Conservation (phyloP, 2,888 invertebrate genomes). For the Xanthorhoe spadicearia region DNA sequence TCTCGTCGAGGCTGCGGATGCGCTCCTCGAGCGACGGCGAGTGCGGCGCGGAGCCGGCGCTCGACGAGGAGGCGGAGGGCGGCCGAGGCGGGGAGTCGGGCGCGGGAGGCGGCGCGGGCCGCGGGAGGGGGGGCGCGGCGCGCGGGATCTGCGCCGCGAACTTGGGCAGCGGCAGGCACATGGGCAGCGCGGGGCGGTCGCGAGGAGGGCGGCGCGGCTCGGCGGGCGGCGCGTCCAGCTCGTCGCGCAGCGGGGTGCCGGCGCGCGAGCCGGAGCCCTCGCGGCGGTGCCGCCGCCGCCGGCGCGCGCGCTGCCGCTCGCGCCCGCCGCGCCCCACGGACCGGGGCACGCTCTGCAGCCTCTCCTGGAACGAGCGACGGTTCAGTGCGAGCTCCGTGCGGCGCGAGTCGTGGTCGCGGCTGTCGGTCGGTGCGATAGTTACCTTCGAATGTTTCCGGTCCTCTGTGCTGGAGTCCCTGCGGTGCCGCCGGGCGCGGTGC, state of each 20-base stretch:
- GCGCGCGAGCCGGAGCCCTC: constrained; percentile 84
- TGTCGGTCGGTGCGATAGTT: constrained; percentile 11
- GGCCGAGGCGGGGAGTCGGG: constrained; percentile 88
- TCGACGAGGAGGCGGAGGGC: constrained; percentile 90
- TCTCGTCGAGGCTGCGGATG: constrained; percentile 96
- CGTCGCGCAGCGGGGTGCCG: constrained; percentile 84
- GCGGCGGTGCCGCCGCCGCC: constrained; percentile 80
- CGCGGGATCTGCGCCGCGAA: constrained; percentile 90
- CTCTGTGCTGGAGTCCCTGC: constrained; percentile 91
- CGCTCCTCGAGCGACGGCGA: constrained; percentile 94
- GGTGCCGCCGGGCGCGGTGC: constrained; percentile 73
- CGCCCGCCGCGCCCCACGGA: constrained; percentile 66
- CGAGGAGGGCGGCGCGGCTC: constrained; percentile 90
- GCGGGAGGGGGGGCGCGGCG: constrained; percentile 79
- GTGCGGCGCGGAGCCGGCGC: constrained; percentile 89
- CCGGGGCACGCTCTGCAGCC: constrained; percentile 66
- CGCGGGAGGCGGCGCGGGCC: constrained; percentile 77
- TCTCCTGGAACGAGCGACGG: constrained; percentile 56
- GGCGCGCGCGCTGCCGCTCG: constrained; percentile 68
- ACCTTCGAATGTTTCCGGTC: constrained; percentile 78
- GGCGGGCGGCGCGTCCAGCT: constrained; percentile 89
- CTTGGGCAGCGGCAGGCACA: constrained; percentile 94
- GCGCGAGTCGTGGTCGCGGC: not conserved
- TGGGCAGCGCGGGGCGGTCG: constrained; percentile 87
- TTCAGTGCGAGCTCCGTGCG: not conserved